phyloP scores from a whole-genome alignment of 2,113 vertebrate genomes.

The Otis tarda region DNA sequence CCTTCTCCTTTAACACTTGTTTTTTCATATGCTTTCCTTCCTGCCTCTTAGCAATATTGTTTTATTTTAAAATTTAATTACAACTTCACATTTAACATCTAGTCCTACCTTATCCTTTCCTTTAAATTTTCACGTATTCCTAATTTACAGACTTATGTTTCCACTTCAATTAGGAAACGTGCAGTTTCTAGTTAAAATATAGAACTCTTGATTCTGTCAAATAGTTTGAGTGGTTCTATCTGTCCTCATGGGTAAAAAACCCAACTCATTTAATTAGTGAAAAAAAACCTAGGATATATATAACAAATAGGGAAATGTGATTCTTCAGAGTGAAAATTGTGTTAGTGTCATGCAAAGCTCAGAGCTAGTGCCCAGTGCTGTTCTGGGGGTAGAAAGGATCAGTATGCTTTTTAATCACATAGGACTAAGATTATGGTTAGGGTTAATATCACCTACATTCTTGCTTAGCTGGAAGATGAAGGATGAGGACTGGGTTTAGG shows the following conservation, averaged over 20 bases:
- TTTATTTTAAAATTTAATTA: constrained; percentile 9
- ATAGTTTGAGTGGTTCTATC: background rate
- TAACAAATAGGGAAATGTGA: background rate
- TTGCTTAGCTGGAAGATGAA: background rate
- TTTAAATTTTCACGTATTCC: background rate
- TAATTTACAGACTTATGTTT: background rate
- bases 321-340: background rate
- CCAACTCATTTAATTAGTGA: background rate
- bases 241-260: background rate
- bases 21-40: background rate
- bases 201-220: background rate
- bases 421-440: background rate
- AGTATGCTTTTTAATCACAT: background rate
- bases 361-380: background rate
- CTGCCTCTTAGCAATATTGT: background rate
- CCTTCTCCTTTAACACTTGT: background rate
- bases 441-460: background rate
- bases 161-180: background rate
- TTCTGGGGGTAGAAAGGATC: background rate
- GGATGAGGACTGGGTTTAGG: background rate
- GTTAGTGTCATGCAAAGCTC: background rate
- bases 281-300: background rate
- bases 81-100: background rate
- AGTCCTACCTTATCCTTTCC: background rate
- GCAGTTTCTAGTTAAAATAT: background rate